Percentiles rank a stretch among this genome's conserved stretches.
These are phyloP conservation scores for Nyleta sp. DNA, from an alignment of 2,888 invertebrate genomes.

Conservation along the genomic window DNA sequence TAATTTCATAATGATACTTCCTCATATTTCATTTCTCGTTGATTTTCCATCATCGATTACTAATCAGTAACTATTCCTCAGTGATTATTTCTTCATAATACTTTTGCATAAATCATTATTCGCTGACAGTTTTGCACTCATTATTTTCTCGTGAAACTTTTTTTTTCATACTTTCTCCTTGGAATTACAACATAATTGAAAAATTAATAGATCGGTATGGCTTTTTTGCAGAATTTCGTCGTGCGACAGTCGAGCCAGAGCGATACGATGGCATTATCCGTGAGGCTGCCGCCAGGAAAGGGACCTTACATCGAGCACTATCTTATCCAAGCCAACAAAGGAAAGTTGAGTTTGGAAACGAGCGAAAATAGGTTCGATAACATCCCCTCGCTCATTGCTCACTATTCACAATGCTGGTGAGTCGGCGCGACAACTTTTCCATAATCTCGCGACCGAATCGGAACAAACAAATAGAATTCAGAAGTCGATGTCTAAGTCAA, in stretches of 20 bases:
- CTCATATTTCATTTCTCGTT: no score
- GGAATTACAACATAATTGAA: no score
- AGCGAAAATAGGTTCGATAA: slow-evolving; percentile 96
- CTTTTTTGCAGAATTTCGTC: slow-evolving; percentile 91
- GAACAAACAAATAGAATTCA: slow-evolving; percentile 32
- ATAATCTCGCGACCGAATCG: slow-evolving; percentile 36
- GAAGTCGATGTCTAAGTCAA: neutral
- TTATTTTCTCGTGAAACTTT: no score
- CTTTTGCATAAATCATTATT: no score
- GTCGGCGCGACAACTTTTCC: slow-evolving; percentile 70
- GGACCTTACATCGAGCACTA: slow-evolving; percentile 98
- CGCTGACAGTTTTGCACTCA: no score
- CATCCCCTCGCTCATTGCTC: slow-evolving; percentile 95
- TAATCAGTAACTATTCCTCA: no score
- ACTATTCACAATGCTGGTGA: slow-evolving; percentile 96
- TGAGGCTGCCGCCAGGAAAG: slow-evolving; percentile 92
- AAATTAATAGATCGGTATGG: no score
- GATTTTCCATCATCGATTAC: no score
- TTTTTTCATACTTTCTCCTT: no score
- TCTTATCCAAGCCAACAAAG: slow-evolving; percentile 93
- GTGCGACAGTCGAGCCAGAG: slow-evolving; percentile 97
- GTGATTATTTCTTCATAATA: no score
- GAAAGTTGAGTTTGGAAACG: slow-evolving; percentile 94
- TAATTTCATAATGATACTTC: no score
- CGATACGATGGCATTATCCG: slow-evolving; percentile 97